Evolutionary conservation across 1,140 invertebrate genomes (phyloP).

Genomic region (Dendrolimus punctatus): DNA sequence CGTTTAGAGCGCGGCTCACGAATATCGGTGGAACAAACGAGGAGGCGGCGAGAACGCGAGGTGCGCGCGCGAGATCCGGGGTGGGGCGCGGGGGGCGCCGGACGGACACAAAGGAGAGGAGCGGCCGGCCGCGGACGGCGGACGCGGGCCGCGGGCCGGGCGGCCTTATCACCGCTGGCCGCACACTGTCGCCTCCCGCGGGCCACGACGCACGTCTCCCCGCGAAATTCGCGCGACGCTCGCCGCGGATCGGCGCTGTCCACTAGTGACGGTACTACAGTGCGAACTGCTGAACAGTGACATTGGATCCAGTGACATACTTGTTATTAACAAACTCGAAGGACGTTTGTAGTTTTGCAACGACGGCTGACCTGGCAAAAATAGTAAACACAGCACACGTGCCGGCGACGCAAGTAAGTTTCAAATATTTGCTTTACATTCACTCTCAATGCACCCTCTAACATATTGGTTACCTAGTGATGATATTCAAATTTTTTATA

Average conservation of each 20-base stretch:
- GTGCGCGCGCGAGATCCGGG: conserved; percentile 15
- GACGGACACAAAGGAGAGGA: conserved; percentile 61
- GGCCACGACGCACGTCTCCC: conserved; percentile 42
- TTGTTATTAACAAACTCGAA: conserved; percentile 28
- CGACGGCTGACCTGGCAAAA: conserved; percentile 51
- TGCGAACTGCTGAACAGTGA: conserved; percentile 47
- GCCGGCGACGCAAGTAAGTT: conserved; percentile 61
- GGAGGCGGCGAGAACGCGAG: conserved; percentile 15
- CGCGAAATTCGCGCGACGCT: conserved; percentile 14
- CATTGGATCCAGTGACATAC: conserved; percentile 33
- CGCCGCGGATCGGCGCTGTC: conserved; percentile 26
- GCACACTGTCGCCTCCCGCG: conserved; percentile 56
- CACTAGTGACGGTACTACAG: background rate
- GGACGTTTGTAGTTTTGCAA: conserved; percentile 31
- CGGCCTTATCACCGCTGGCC: conserved; percentile 49
- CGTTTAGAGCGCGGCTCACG: conserved; percentile 29
- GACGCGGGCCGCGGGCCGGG: conserved; percentile 38
- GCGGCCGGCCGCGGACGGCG: conserved; percentile 47
- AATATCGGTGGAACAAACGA: conserved; percentile 15
- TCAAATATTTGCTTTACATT: conserved; percentile 1
- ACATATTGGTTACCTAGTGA: too few relatives aligned
- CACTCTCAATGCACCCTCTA: background rate
- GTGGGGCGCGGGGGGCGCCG: conserved; percentile 25
- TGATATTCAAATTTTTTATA: too few relatives aligned
- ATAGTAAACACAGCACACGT: conserved; percentile 64